Percentiles rank a stretch among this genome's conserved stretches.
Conservation (phyloP, 2,797 vertebrate genomes). For the Enteromius fasciolatus region DNA sequence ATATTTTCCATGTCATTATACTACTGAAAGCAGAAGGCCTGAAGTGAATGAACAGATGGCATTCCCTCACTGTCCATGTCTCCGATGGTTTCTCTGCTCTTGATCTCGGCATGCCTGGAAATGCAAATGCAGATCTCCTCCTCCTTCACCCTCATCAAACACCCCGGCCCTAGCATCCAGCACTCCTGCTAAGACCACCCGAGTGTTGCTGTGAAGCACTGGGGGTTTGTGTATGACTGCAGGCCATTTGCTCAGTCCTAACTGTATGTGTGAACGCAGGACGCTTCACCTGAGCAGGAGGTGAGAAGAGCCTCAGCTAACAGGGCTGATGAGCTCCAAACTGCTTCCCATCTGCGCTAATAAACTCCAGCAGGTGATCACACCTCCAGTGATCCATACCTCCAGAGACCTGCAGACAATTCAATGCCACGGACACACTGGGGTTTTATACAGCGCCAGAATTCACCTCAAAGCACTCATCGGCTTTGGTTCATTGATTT, state of each 20-base stretch:
- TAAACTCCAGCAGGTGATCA: slow-evolving; percentile 49
- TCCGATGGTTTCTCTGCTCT: not conserved
- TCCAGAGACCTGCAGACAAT: slow-evolving; percentile 54
- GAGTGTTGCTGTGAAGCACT: not conserved
- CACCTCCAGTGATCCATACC: slow-evolving; percentile 48
- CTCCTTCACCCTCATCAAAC: slow-evolving; percentile 26
- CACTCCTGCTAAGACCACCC: slow-evolving; percentile 52
- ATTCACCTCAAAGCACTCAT: not conserved
- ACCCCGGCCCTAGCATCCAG: slow-evolving; percentile 12
- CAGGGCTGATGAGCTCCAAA: slow-evolving; percentile 63
- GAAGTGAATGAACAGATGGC: slow-evolving; percentile 39
- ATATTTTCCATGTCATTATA: not conserved
- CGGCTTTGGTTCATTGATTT: not conserved
- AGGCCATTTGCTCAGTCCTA: slow-evolving; percentile 54
- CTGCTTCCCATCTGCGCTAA: slow-evolving; percentile 58
- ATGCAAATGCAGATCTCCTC: slow-evolving; percentile 43
- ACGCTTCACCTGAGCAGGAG: slow-evolving; percentile 55
- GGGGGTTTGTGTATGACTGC: slow-evolving; percentile 17
- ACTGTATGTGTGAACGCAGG: slow-evolving; percentile 27
- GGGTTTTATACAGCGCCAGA: not conserved
- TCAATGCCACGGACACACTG: slow-evolving; percentile 25
- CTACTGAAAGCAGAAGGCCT: not conserved
- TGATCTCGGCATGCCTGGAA: slow-evolving; percentile 15
- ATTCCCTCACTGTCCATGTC: not conserved
- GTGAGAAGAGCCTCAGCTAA: slow-evolving; percentile 59